phyloP scores from a whole-genome alignment of 2,113 vertebrate species.

The Ramphastos sulfuratus region DNA sequence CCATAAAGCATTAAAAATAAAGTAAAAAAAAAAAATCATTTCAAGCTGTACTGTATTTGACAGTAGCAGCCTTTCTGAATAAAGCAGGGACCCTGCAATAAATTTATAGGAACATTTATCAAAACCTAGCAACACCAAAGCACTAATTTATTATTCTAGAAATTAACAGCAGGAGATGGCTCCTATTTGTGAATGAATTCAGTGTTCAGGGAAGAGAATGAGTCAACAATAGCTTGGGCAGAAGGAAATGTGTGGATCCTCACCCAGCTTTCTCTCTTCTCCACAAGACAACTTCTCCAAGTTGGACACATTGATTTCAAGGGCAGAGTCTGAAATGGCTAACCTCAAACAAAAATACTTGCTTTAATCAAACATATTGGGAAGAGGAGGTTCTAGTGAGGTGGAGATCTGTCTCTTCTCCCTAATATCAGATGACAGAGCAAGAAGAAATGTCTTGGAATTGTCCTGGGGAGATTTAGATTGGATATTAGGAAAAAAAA shows the following conservation, averaged over 20 bases:
- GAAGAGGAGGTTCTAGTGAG: too few relatives aligned
- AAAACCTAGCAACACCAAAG: slow-evolving; percentile 2
- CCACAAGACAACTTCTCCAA: not conserved
- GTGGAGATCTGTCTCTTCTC: too few relatives aligned
- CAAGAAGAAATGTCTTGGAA: too few relatives aligned
- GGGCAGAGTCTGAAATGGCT: not conserved
- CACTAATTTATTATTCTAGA: slow-evolving; percentile 32
- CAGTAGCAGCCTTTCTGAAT: not conserved
- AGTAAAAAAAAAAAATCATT: not conserved
- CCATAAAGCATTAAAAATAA: too few relatives aligned
- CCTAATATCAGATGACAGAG: too few relatives aligned
- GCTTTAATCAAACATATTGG: not conserved
- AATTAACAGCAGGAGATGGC: slow-evolving; percentile 22
- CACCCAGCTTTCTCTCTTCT: not conserved
- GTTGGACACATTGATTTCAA: not conserved
- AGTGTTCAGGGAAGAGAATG: slow-evolving; percentile 8
- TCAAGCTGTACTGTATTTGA: not conserved
- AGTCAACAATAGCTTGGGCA: slow-evolving; percentile 11
- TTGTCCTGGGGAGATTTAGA: too few relatives aligned
- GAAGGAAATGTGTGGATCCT: not conserved
- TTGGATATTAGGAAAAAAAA: too few relatives aligned
- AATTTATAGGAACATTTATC: slow-evolving; percentile 15
- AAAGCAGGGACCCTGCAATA: not conserved
- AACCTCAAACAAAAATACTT: not conserved
- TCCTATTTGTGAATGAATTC: slow-evolving; percentile 52